These are phyloP conservation scores for Leptinotarsa haldemani DNA, from an alignment of 2,888 invertebrate genomes.

Conservation along the genomic window DNA sequence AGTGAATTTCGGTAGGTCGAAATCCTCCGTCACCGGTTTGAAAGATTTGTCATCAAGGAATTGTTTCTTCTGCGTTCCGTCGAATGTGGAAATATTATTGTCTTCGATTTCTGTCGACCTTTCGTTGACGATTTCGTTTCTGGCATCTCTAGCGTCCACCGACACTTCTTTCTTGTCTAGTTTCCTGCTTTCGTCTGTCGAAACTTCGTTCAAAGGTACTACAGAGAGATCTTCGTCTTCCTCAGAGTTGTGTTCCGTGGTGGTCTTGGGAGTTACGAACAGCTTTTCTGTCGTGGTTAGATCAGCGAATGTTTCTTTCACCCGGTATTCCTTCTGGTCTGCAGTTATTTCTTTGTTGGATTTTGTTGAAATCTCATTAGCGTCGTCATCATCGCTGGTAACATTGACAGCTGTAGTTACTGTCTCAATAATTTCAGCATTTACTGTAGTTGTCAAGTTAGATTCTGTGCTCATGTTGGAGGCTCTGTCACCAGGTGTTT, in stretches of 20 bases:
- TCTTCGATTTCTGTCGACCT: constrained; percentile 6
- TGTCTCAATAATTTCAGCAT: constrained; percentile 28
- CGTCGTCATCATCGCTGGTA: constrained; percentile 35
- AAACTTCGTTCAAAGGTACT: constrained; percentile 50
- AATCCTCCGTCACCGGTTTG: constrained; percentile 61
- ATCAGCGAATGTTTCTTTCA: constrained; percentile 55
- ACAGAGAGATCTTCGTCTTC: constrained; percentile 53
- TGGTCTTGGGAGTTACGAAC: constrained; percentile 53
- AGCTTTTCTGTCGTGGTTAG: constrained; percentile 59
- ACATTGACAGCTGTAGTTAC: constrained; percentile 32
- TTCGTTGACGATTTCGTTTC: constrained; percentile 33
- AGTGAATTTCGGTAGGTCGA: constrained; percentile 63
- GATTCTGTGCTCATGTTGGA: constrained; percentile 28
- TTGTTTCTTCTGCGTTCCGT: background rate
- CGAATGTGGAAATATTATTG: background rate
- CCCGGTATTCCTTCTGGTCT: constrained; percentile 55
- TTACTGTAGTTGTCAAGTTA: constrained; percentile 34
- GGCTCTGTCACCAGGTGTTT: constrained; percentile 37
- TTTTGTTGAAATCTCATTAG: constrained; percentile 28
- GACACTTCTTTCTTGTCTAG: constrained; percentile 16
- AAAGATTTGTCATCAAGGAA: constrained; percentile 44
- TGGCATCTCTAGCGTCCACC: constrained; percentile 25
- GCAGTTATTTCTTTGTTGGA: constrained; percentile 8
- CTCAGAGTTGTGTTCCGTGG: constrained; percentile 43
- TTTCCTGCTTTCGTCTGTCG: background rate